Base-by-base conservation (phyloP, 1,140 invertebrate genomes). In the Drosophila quadrilineata region DNA sequence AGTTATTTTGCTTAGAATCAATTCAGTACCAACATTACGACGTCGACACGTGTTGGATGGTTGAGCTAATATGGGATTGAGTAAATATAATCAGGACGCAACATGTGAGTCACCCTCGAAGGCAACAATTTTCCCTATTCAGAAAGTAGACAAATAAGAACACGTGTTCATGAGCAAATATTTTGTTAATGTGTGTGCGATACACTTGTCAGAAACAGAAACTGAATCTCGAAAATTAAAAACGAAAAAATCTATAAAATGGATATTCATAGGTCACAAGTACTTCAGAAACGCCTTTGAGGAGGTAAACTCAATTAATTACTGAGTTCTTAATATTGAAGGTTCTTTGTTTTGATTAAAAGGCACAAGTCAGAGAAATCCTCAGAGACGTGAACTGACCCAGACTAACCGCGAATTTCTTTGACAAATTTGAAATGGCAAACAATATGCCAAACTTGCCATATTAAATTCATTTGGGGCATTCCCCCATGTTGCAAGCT, bases 121-220 rank as follows among this genome's bases (percentile, higher is more conserved):
- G 9, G 16, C 0, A 35, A 41, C 10, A 33, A 3, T 21, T 33
- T 16, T 10, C 21, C 19, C 10, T 57, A 35, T 60, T n/a, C n/a
- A 12, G 4, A 17, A 16, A 14, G 16, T 14, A 29, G 24, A 22
- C 14, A 63, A 56, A 64, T n/a, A 54, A 6, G 2, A 59, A 59
- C 75, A 66, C 75, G 75, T 75, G 75, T 52, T 46, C 38, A 19
- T 62, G 46, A 10, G 46, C 41, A 73, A 79, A 79, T 57, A 77
- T 79, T 64, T 59, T 45, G 19, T 9, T 8, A 19, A 36, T 59
- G 33, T 38, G n/a, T n/a, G 19, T 46, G 33, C 14, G 36, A 24
- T 49, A 22, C 56, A 49, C 43, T 21, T 31, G 16, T 10, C 17
- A 9, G n/a, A n/a, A n/a, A n/a, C n/a, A 9, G 6, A 12, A 17